Percentiles rank a stretch among this genome's conserved stretches.
These are phyloP conservation scores for Xylota sylvarum DNA, from an alignment of 2,888 invertebrate genomes.

Conservation along the genomic window DNA sequence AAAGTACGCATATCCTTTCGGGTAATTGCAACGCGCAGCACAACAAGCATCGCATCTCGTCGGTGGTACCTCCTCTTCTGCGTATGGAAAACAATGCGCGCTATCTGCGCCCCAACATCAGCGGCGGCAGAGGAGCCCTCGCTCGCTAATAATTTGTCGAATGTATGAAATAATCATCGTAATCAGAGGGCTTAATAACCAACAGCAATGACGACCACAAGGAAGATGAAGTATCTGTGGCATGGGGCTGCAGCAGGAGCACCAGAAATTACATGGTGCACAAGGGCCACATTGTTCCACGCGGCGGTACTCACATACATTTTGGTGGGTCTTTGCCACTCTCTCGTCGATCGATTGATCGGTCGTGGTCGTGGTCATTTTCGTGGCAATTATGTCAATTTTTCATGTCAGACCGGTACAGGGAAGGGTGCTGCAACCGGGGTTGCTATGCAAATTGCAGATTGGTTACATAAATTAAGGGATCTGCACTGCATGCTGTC, in stretches of 20 bases:
- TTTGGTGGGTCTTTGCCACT: conserved; percentile 66
- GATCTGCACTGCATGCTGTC: conserved; percentile 17
- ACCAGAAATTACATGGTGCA: conserved; percentile 70
- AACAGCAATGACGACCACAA: conserved; percentile 54
- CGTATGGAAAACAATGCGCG: conserved; percentile 63
- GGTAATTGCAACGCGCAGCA: conserved; percentile 70
- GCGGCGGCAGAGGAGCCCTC: conserved; percentile 29
- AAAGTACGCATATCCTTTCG: conserved; percentile 75
- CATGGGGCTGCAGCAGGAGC: conserved; percentile 49
- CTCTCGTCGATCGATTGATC: conserved; percentile 74
- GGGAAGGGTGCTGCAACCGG: background rate
- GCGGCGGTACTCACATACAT: background rate
- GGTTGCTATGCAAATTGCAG: conserved; percentile 73
- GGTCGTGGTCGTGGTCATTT: conserved; percentile 71
- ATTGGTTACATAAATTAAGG: conserved; percentile 72
- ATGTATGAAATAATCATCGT: conserved; percentile 78
- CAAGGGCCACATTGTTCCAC: conserved; percentile 39
- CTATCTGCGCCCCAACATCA: conserved; percentile 57
- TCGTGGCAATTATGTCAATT: conserved; percentile 75
- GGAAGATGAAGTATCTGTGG: conserved; percentile 62
- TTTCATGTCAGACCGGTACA: conserved; percentile 61
- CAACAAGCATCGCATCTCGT: conserved; percentile 48
- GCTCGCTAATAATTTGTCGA: conserved; percentile 76
- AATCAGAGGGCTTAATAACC: conserved; percentile 76
- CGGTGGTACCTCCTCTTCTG: conserved; percentile 56